These are phyloP conservation scores for Amazona ochrocephala DNA, from an alignment of 2,797 vertebrate genomes.

Conservation along the genomic window DNA sequence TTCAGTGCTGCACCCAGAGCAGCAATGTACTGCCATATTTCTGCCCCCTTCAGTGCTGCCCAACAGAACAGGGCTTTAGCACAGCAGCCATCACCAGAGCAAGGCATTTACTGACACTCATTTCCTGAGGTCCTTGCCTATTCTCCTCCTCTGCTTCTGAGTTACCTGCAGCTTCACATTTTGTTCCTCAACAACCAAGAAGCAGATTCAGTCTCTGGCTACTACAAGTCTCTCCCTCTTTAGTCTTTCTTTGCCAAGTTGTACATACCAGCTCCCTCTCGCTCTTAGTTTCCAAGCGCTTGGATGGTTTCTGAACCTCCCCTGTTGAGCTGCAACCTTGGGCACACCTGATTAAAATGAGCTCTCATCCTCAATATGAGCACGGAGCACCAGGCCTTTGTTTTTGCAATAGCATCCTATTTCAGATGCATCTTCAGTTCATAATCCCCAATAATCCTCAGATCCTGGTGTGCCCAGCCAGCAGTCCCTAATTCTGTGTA, in stretches of 20 bases:
- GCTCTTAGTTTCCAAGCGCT: not conserved
- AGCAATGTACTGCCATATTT: not conserved
- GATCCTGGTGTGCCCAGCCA: conserved; percentile 24
- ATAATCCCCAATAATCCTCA: conserved; percentile 50
- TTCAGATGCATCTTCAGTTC: conserved; percentile 36
- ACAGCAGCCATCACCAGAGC: not conserved
- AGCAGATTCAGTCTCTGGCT: not conserved
- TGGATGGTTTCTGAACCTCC: not conserved
- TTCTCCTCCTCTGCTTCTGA: not conserved
- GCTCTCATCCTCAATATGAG: not conserved
- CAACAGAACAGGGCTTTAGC: not conserved
- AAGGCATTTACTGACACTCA: not conserved
- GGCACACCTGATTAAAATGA: not conserved
- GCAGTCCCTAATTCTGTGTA: conserved; percentile 28
- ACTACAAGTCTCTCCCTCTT: not conserved
- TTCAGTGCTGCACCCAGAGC: not conserved
- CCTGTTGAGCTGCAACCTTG: not conserved
- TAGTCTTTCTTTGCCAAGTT: not conserved
- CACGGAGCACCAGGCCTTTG: not conserved
- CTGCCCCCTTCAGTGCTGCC: not conserved
- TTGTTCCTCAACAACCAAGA: not conserved
- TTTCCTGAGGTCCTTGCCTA: not conserved
- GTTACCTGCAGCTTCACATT: not conserved
- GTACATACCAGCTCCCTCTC: not conserved
- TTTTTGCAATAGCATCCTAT: conserved; percentile 1